phyloP scores from a whole-genome alignment of 1,140 invertebrate genomes.

The Calosoma granatense region DNA sequence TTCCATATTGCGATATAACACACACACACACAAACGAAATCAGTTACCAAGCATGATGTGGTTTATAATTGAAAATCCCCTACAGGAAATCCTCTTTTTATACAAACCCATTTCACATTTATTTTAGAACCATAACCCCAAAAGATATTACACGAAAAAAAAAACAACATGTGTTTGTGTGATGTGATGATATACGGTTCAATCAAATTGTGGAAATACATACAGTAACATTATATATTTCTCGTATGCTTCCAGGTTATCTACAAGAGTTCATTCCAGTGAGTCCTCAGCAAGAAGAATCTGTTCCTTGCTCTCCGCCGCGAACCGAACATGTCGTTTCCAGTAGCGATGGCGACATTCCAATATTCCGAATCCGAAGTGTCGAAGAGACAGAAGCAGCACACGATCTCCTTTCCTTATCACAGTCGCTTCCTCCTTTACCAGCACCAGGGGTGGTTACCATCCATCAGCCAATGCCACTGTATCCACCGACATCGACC shows the following conservation, averaged over 20 bases:
- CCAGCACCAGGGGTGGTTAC: conserved; percentile 53
- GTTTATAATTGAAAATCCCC: too few relatives aligned
- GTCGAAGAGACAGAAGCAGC: conserved; percentile 75
- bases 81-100: too few relatives aligned
- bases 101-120: too few relatives aligned
- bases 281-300: conserved; percentile 10
- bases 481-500: conserved; percentile 18
- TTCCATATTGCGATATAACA: too few relatives aligned
- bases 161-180: too few relatives aligned
- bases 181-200: too few relatives aligned
- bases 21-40: too few relatives aligned
- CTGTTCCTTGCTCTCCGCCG: not conserved
- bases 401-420: conserved; percentile 72
- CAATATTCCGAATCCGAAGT: conserved; percentile 49
- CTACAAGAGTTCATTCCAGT: conserved; percentile 27
- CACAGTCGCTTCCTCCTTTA: conserved; percentile 64
- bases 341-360: conserved; percentile 14
- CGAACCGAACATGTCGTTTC: conserved; percentile 13
- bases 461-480: conserved; percentile 33
- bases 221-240: too few relatives aligned
- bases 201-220: too few relatives aligned
- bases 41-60: too few relatives aligned
- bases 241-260: conserved; percentile 27
- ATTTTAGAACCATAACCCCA: too few relatives aligned
- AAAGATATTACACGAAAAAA: too few relatives aligned